Evolutionary conservation across 2,888 invertebrate species (phyloP).

Genomic region (Horisme vitalbata): DNA sequence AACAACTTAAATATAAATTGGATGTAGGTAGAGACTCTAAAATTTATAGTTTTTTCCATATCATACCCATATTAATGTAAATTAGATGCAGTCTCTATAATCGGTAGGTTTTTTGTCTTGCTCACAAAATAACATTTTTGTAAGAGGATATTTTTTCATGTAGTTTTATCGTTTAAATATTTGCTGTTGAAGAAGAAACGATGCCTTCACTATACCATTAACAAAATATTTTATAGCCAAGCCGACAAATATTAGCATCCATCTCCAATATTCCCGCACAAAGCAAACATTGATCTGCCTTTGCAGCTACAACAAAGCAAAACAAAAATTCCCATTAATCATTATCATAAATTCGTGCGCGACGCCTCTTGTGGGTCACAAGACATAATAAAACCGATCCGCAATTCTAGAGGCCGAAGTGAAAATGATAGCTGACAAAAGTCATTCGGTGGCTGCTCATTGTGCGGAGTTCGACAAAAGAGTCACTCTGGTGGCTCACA

Average conservation of each 20-base stretch:
- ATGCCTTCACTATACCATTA: slow-evolving; percentile 3
- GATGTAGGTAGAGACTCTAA: no score
- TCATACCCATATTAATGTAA: no score
- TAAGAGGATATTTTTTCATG: no score
- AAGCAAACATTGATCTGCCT: slow-evolving; percentile 63
- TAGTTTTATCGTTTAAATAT: no score
- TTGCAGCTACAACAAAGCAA: slow-evolving; percentile 52
- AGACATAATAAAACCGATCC: slow-evolving; percentile 71
- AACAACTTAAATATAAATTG: no score
- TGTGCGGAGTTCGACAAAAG: slow-evolving; percentile 66
- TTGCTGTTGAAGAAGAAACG: no score
- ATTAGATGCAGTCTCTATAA: no score
- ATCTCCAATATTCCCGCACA: slow-evolving; percentile 39
- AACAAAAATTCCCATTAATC: slow-evolving; percentile 69
- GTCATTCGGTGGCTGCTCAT: slow-evolving; percentile 63
- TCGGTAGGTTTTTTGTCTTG: no score
- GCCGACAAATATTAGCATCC: slow-evolving; percentile 27
- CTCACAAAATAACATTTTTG: no score
- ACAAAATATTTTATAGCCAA: slow-evolving; percentile 27
- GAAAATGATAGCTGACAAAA: slow-evolving; percentile 78
- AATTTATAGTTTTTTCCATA: no score
- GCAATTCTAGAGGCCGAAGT: slow-evolving; percentile 65
- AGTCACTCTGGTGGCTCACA: slow-evolving; percentile 66
- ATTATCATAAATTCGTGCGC: slow-evolving; percentile 60
- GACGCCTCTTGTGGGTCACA: slow-evolving; percentile 57